Conservation (phyloP, 37 sponge, comb jelly and placozoan species). For the Cliona cf. orientalis region DNA sequence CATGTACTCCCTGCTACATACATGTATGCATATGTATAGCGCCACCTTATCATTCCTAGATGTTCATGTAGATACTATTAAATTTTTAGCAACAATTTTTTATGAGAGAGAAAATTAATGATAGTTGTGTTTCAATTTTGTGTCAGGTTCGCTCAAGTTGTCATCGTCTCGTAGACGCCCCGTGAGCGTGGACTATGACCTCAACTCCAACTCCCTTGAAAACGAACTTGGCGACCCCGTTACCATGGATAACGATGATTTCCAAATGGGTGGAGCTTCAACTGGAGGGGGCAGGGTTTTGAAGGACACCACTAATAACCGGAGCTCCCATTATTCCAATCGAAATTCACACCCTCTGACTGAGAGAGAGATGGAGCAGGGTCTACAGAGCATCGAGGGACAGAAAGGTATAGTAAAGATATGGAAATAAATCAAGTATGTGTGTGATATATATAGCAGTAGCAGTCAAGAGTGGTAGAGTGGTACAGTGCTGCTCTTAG, state of each 20-base stretch:
- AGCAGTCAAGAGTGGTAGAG: background rate
- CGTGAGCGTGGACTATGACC: conserved; percentile 61
- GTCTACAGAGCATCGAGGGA: conserved; percentile 9
- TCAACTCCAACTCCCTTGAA: background rate
- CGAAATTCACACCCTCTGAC: conserved; percentile 41
- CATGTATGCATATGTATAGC: background rate
- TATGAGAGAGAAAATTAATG: too few species aligned
- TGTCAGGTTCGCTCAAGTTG: conserved; percentile 30
- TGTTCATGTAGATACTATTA: background rate
- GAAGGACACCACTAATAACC: background rate
- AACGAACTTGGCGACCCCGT: background rate
- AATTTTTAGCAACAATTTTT: background rate
- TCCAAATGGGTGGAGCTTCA: background rate
- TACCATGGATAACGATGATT: too few species aligned
- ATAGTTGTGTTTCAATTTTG: too few species aligned
- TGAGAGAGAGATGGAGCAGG: conserved; percentile 41
- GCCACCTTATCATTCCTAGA: background rate
- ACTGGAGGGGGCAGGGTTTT: background rate
- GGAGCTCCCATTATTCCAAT: background rate
- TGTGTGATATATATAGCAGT: background rate
- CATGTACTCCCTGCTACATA: too few species aligned
- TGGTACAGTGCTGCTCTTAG: background rate
- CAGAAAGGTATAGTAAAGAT: conserved; percentile 20
- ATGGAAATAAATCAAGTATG: too few species aligned
- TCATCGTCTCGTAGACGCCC: conserved; percentile 46